Evolutionary conservation across 2,888 invertebrate genomes (phyloP), one percentile per base, ranked within the genome.

Genomic region (Hecatera dysodea): DNA sequence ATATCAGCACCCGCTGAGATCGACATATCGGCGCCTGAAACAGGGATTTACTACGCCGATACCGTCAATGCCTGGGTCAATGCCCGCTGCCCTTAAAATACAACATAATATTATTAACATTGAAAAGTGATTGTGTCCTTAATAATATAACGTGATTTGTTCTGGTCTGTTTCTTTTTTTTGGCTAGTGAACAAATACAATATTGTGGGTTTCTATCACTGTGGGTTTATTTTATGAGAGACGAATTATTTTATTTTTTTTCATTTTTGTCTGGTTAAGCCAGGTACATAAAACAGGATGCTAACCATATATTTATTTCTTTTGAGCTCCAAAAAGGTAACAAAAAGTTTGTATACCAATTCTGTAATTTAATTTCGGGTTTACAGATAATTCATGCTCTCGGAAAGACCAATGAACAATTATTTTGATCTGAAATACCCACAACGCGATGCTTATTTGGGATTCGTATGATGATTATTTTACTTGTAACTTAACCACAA

Each of bases 11-110:
- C 86, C 84, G 86, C 86, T 84, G 86, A 46, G 85, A 81, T 84
- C 86, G 86, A 79, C 85, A 69, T 65, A 74, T 75, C 33, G 86
- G 86, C 86, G 86, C 86, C 85, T 78, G n/a, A 53, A 39, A 79
- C 75, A 61, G 70, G 75, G 83, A 80, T 86, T 84, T 78, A 74
- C 79, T 76, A 61, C 72, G 60, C 75, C 60, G 74, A 60, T 78
- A 70, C 44, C 22, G n/a, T n/a, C n/a, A n/a, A n/a, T n/a, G n/a
- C 17, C 12, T 60, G 63, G 79, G 71, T 84, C 67, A 77, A 68
- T 42, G 52, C 48, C 65, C 75, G 64, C 33, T 60, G 50, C 50
- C 55, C 70, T 72, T 72, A 50, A 63, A 46, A 71, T 60, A 66
- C 57, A 63, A 57, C 57, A 36, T 73, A 67, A 60, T 62, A 67